These are phyloP conservation scores for Sparidentex hasta DNA, from an alignment of 2,797 vertebrate species.

Conservation along the genomic window DNA sequence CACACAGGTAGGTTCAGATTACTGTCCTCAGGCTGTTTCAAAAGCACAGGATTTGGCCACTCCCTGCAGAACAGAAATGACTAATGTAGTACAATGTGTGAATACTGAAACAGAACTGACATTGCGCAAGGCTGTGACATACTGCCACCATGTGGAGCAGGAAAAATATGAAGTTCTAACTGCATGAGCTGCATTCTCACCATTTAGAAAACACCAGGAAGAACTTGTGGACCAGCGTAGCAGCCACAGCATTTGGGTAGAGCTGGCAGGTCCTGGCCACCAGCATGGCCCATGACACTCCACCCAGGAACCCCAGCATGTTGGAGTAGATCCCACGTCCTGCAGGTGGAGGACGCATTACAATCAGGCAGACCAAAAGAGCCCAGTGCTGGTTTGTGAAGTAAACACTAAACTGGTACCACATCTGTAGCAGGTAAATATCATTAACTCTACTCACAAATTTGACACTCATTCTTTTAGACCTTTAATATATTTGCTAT, in stretches of 20 bases:
- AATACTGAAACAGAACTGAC: not conserved
- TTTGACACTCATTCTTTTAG: not conserved
- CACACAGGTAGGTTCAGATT: slow-evolving; percentile 97
- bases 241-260: slow-evolving; percentile 98
- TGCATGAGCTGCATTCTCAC: slow-evolving; percentile 80
- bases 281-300: slow-evolving; percentile 99
- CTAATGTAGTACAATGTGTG: not conserved
- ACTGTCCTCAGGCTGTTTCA: slow-evolving; percentile 97
- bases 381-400: not conserved
- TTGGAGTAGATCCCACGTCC: slow-evolving; percentile 99
- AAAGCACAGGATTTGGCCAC: slow-evolving; percentile 97
- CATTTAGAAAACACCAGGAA: slow-evolving; percentile 99
- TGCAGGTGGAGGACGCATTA: slow-evolving; percentile 73
- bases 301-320: slow-evolving; percentile 98
- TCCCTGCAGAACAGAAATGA: slow-evolving; percentile 84
- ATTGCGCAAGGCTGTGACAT: not conserved
- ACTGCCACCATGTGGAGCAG: slow-evolving; percentile 8
- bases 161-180: not conserved
- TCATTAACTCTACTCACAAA: not conserved
- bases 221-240: slow-evolving; percentile 99
- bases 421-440: not conserved
- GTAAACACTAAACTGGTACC: not conserved
- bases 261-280: slow-evolving; percentile 99
- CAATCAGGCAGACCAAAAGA: not conserved
- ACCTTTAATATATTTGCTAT: not conserved